Conservation (phyloP, 2,113 vertebrate genomes). For the Seriola rivoliana region DNA sequence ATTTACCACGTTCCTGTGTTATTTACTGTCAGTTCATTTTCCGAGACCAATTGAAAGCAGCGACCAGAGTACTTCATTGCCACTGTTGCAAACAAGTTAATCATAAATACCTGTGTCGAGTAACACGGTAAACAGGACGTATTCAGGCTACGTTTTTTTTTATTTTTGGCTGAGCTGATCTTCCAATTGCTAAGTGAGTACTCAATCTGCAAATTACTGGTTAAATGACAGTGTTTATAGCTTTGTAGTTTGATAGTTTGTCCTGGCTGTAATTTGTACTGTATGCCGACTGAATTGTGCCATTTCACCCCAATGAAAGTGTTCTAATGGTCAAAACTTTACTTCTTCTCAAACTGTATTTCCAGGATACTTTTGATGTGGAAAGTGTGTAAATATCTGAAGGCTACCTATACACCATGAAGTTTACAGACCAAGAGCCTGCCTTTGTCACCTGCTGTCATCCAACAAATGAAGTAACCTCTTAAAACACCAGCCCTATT, state of each 20-base stretch:
- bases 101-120: slow-evolving; percentile 38
- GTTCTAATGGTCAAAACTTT: background rate
- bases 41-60: slow-evolving; percentile 20
- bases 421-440: slow-evolving; percentile 20
- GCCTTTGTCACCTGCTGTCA: slow-evolving; percentile 30
- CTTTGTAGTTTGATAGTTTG: slow-evolving; percentile 13
- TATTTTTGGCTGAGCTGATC: background rate
- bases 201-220: background rate
- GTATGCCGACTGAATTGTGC: background rate
- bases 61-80: background rate
- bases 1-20: rapidly evolving
- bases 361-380: slow-evolving; percentile 34
- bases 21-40: background rate
- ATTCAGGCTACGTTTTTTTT: background rate
- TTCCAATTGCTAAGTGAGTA: slow-evolving; percentile 5
- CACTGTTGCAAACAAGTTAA: slow-evolving; percentile 27
- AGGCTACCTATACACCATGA: slow-evolving; percentile 30
- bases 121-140: background rate
- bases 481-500: slow-evolving; percentile 41
- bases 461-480: slow-evolving; percentile 29
- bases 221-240: background rate
- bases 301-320: background rate
- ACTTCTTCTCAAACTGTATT: slow-evolving; percentile 18
- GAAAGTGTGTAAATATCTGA: background rate
- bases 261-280: background rate